Percentiles rank a stretch among this genome's conserved stretches.
These are phyloP conservation scores for Trogon surrucura DNA, from an alignment of 2,113 vertebrate genomes.

Conservation along the genomic window DNA sequence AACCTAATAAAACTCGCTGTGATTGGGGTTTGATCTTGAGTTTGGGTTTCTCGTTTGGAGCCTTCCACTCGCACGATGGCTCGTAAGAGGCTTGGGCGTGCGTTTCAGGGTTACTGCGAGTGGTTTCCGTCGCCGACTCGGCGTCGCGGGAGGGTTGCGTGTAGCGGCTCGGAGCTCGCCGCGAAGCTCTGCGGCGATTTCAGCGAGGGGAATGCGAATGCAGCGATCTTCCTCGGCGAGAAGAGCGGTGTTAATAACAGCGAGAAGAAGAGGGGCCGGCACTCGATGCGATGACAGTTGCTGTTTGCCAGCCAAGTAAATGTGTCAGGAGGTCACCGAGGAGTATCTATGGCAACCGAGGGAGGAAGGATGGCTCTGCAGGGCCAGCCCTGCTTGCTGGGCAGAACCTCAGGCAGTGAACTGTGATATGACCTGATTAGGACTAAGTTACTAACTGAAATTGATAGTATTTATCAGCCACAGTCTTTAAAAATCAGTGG, in stretches of 20 bases:
- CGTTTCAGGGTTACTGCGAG: neutral
- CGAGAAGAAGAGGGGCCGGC: neutral
- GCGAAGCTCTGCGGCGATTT: accelerated
- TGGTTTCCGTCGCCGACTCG: neutral
- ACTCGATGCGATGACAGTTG: neutral
- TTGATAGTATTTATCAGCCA: constrained; percentile 9
- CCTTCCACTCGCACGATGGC: neutral
- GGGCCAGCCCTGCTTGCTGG: neutral
- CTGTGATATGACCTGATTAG: constrained; percentile 25
- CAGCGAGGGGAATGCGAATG: neutral
- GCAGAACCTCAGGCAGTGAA: neutral
- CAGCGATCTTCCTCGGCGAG: neutral
- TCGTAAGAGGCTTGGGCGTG: accelerated
- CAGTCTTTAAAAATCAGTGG: neutral
- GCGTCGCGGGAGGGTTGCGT: neutral
- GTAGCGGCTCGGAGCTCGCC: accelerated
- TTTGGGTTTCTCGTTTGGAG: neutral
- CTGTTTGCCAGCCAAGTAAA: constrained; percentile 26
- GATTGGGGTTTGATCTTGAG: neutral
- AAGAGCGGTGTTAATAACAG: neutral
- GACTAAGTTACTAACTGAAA: neutral
- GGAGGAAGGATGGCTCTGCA: neutral
- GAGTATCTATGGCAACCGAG: constrained; percentile 30
- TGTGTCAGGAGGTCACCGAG: constrained; percentile 9
- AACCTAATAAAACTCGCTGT: neutral